Evolutionary conservation across 2,797 vertebrate genomes (phyloP).

Genomic region (Mycteria americana): DNA sequence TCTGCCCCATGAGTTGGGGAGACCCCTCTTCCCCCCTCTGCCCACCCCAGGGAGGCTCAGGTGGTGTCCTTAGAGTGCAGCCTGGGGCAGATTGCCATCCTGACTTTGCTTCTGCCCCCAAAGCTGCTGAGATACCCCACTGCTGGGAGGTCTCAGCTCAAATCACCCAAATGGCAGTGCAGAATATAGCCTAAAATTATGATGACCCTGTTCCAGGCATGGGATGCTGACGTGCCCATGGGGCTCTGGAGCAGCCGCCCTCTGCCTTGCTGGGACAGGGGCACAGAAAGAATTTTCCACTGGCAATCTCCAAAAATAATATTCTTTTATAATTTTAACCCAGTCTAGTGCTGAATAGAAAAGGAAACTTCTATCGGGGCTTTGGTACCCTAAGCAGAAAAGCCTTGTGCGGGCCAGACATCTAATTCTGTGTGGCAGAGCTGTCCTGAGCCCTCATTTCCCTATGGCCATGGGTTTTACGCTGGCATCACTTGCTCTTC

Average conservation of each 20-base stretch:
- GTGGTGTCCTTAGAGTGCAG: background rate
- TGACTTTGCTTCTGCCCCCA: background rate
- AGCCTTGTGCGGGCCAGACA: background rate
- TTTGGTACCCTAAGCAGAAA: background rate
- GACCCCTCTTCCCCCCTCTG: background rate
- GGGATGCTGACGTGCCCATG: background rate
- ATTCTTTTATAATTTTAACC: background rate
- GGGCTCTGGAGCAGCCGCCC: background rate
- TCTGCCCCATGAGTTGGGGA: fast-evolving
- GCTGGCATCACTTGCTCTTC: background rate
- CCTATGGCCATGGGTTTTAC: background rate
- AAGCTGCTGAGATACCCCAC: background rate
- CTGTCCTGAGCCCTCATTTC: background rate
- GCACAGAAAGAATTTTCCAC: background rate
- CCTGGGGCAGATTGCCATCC: background rate
- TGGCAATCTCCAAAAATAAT: background rate
- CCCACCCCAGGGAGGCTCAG: background rate
- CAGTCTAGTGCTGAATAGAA: background rate
- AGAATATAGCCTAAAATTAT: background rate
- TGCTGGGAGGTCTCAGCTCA: background rate
- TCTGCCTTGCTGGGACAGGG: background rate
- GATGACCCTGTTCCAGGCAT: background rate
- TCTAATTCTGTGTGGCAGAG: background rate
- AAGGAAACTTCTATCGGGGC: background rate
- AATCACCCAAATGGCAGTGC: background rate